Conservation (phyloP, 2,797 vertebrate genomes). For the Sarcophilus harrisii region DNA sequence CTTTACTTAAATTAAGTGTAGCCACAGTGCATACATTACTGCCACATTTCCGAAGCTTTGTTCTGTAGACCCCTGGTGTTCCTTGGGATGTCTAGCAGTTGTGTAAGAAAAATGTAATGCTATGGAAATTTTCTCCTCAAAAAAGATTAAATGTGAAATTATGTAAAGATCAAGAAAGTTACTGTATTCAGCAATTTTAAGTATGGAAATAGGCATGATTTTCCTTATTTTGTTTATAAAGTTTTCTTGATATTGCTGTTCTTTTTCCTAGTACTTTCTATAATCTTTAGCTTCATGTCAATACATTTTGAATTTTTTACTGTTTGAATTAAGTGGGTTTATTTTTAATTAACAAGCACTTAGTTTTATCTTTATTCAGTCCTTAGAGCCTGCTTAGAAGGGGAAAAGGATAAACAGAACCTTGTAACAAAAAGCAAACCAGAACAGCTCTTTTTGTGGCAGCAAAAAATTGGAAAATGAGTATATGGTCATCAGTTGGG, state of each 20-base stretch:
- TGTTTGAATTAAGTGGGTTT: not conserved
- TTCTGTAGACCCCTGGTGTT: not conserved
- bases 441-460: too few relatives aligned
- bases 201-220: not conserved
- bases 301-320: not conserved
- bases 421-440: not conserved
- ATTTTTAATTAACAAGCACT: not conserved
- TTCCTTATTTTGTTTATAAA: not conserved
- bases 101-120: not conserved
- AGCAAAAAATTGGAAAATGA: too few relatives aligned
- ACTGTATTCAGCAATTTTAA: not conserved
- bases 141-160: not conserved
- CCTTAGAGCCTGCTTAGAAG: not conserved
- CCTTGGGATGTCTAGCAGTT: not conserved
- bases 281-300: not conserved
- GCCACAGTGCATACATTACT: not conserved
- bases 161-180: not conserved
- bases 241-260: not conserved
- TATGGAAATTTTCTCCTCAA: not conserved
- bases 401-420: not conserved
- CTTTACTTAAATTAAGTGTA: not conserved
- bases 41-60: not conserved
- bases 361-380: not conserved
- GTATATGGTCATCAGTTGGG: too few relatives aligned
- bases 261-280: not conserved